phyloP scores from a whole-genome alignment of 2,113 vertebrate genomes.

The Anolis sagrei region DNA sequence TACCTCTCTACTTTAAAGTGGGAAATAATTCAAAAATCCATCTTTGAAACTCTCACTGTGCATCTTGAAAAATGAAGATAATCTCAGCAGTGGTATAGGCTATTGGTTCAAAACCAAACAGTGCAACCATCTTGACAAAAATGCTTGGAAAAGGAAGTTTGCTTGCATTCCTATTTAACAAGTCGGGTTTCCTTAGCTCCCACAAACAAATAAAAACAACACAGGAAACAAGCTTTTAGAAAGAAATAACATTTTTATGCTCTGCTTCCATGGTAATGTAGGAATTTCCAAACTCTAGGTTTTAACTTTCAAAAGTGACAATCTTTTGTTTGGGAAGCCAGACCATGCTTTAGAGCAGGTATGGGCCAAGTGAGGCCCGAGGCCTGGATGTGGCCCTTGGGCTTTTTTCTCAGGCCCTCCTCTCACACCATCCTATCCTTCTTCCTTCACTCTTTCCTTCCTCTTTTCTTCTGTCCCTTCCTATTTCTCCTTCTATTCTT shows the following conservation, averaged over 20 bases:
- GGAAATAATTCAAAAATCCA: background rate
- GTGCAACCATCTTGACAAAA: background rate
- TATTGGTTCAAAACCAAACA: background rate
- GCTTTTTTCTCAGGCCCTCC: no score
- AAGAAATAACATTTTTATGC: background rate
- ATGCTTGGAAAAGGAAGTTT: background rate
- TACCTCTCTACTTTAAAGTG: background rate
- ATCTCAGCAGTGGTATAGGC: background rate
- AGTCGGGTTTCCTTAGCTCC: background rate
- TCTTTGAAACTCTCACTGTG: background rate
- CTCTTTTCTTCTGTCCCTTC: no score
- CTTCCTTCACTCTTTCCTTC: no score
- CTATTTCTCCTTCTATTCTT: no score
- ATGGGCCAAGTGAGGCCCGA: no score
- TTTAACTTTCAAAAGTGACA: no score
- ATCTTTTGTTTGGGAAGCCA: no score
- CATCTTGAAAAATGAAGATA: conserved; percentile 15
- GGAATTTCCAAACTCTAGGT: no score
- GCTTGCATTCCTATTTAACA: background rate
- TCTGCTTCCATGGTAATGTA: no score
- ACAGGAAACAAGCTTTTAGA: background rate
- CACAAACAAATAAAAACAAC: background rate
- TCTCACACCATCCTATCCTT: no score
- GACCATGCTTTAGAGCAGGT: no score
- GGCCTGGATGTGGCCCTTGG: no score